A percentile compares a stretch with the other conserved stretches of the same genome.
Conservation (phyloP, 2,113 vertebrate species). For the Rattus rattus region DNA sequence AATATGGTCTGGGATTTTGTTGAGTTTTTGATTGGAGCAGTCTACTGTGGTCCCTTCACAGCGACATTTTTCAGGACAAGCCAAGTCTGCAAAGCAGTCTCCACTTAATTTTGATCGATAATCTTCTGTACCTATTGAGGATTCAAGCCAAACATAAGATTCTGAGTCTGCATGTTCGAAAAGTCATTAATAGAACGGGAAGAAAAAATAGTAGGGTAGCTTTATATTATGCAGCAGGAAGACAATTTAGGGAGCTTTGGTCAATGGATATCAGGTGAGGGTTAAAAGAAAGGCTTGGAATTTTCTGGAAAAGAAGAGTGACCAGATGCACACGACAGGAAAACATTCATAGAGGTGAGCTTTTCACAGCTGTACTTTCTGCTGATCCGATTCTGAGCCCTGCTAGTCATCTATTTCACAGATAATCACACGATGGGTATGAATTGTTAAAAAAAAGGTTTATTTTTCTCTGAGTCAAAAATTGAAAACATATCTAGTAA, state of each 20-base stretch:
- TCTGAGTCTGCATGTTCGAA: constrained; percentile 76
- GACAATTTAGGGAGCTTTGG: constrained; percentile 84
- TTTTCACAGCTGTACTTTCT: constrained; percentile 92
- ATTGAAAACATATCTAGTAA: constrained; percentile 72
- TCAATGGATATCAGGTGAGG: constrained; percentile 87
- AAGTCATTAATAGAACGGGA: constrained; percentile 56
- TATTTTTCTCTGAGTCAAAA: constrained; percentile 80
- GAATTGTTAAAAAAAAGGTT: constrained; percentile 75
- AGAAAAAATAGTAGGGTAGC: constrained; percentile 76
- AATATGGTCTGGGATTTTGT: constrained; percentile 96
- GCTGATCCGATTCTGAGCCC: constrained; percentile 88
- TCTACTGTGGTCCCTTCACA: constrained; percentile 98
- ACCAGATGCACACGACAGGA: constrained; percentile 86
- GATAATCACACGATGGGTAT: constrained; percentile 83
- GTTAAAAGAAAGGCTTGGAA: constrained; percentile 86
- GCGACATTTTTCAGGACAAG: constrained; percentile 98
- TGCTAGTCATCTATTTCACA: constrained; percentile 82
- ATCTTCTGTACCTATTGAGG: constrained; percentile 95
- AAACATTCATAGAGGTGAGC: constrained; percentile 87
- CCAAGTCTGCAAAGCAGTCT: constrained; percentile 98
- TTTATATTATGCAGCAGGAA: constrained; percentile 83
- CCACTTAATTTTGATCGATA: constrained; percentile 98
- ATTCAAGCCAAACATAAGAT: constrained; percentile 83
- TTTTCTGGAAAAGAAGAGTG: constrained; percentile 86
- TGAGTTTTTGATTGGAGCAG: constrained; percentile 98